These are phyloP conservation scores for Xestia c-nigrum DNA, from an alignment of 2,888 invertebrate species.

Conservation along the genomic window DNA sequence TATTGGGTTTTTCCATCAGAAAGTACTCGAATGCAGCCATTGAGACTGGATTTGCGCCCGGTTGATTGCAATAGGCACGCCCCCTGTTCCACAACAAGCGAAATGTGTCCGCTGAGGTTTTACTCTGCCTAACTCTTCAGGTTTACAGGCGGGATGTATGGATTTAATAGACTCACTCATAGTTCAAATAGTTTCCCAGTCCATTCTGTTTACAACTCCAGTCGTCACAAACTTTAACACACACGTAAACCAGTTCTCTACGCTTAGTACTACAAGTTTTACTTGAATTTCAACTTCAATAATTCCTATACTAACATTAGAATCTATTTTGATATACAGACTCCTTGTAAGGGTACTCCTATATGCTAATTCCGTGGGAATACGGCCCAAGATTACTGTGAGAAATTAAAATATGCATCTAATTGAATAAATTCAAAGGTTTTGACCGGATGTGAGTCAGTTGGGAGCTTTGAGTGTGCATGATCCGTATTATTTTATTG, in stretches of 20 bases:
- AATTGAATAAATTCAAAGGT: slow-evolving; percentile 32
- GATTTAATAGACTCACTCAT: neutral
- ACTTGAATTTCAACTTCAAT: neutral
- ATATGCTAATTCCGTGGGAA: slow-evolving; percentile 43
- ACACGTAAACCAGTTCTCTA: neutral
- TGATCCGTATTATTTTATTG: slow-evolving; percentile 36
- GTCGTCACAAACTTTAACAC: neutral
- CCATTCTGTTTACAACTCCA: neutral
- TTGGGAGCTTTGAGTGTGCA: neutral
- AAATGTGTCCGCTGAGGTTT: too few species aligned
- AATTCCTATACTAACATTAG: slow-evolving; percentile 8
- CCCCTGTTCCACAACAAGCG: too few species aligned
- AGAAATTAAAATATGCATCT: slow-evolving; percentile 39
- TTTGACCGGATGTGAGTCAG: slow-evolving; percentile 20
- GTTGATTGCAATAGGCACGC: too few species aligned
- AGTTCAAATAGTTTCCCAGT: neutral
- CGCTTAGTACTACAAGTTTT: neutral
- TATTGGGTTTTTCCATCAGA: too few species aligned
- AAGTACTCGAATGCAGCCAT: too few species aligned
- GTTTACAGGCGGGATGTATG: too few species aligned
- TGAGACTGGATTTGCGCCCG: too few species aligned
- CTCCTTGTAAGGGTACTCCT: neutral
- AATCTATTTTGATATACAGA: slow-evolving; percentile 28
- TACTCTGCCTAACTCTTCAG: too few species aligned
- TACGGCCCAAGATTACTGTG: slow-evolving; percentile 15